Evolutionary conservation across 2,113 vertebrate species (phyloP).

Genomic region (Holacanthus passer): DNA sequence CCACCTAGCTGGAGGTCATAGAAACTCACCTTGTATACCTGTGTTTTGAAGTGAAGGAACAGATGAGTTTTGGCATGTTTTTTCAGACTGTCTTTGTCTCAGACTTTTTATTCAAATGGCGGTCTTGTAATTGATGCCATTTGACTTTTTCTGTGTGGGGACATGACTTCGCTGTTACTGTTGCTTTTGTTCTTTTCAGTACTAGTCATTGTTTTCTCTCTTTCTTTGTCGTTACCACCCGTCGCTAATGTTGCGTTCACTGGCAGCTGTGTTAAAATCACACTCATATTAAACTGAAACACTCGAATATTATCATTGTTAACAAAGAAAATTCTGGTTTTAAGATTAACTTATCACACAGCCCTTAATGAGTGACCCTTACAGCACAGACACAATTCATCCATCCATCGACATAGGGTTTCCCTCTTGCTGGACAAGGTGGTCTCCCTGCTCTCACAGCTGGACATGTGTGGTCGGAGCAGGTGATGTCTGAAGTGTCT

Average conservation of each 20-base stretch:
- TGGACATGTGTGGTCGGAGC: conserved; percentile 30
- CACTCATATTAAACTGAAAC: neutral
- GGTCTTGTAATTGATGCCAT: neutral
- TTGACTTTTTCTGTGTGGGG: neutral
- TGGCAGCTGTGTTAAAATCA: neutral
- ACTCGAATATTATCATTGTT: neutral
- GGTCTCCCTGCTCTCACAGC: conserved; percentile 37
- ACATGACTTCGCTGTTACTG: neutral
- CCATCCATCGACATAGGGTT: too few species aligned
- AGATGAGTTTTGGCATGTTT: neutral
- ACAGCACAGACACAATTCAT: neutral
- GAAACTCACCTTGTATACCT: neutral
- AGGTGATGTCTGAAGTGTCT: conserved; percentile 32
- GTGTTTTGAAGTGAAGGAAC: neutral
- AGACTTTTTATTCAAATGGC: neutral
- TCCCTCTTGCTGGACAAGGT: neutral
- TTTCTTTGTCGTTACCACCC: neutral
- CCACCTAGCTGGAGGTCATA: neutral
- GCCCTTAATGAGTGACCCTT: neutral
- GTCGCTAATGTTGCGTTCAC: neutral
- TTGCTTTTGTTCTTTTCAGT: neutral
- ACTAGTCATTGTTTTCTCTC: neutral
- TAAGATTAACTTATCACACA: neutral
- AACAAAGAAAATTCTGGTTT: neutral
- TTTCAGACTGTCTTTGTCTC: neutral